phyloP scores from a whole-genome alignment of 2,888 invertebrate genomes.

The Lithophane ornitopus region DNA sequence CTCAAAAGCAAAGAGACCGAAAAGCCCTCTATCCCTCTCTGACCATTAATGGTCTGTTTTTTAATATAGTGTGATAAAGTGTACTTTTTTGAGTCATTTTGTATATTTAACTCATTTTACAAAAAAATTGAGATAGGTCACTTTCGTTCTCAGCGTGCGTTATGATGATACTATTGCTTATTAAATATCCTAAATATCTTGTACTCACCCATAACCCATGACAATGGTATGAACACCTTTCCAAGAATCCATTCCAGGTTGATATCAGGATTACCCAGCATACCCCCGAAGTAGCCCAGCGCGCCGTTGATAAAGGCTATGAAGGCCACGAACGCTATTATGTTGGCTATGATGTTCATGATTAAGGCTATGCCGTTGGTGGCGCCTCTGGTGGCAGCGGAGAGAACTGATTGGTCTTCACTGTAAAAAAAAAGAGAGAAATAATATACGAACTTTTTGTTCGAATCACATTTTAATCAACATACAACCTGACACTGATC shows the following conservation, averaged over 20 bases:
- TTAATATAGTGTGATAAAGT: no score
- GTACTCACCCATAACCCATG: constrained; percentile 95
- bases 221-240: constrained; percentile 97
- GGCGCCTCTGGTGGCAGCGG: constrained; percentile 98
- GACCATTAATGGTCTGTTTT: no score
- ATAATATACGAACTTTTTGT: no score
- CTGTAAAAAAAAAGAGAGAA: constrained; percentile 83
- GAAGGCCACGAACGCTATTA: constrained; percentile 97
- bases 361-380: constrained; percentile 95
- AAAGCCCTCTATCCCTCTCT: no score
- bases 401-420: constrained; percentile 95
- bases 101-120: no score
- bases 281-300: constrained; percentile 94
- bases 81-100: no score
- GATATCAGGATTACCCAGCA: constrained; percentile 93
- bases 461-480: no score
- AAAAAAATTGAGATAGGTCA: no score
- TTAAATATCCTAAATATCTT: not conserved
- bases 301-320: constrained; percentile 96
- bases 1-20: no score
- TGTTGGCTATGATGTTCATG: constrained; percentile 96
- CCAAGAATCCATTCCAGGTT: constrained; percentile 95
- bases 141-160: no score
- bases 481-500: no score
- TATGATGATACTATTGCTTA: no score